phyloP scores from a whole-genome alignment of 2,797 vertebrate species.

The Neomorphus geoffroyi region DNA sequence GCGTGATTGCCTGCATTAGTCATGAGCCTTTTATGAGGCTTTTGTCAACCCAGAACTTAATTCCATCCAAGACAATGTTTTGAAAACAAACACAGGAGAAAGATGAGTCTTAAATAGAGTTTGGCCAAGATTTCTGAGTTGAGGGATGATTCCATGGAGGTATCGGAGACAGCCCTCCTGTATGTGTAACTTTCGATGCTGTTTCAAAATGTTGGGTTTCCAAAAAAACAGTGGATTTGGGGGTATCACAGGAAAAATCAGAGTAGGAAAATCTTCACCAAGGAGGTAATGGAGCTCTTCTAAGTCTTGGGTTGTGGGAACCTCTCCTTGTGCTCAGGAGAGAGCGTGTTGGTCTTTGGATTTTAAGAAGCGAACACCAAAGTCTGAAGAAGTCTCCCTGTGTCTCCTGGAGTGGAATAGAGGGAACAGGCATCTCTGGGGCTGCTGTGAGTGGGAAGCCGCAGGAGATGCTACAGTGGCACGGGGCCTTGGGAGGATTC shows the following conservation, averaged over 20 bases:
- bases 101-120: background rate
- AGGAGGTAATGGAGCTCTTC: background rate
- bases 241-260: too few species aligned
- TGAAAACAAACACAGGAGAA: background rate
- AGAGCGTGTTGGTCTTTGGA: background rate
- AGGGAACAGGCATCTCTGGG: background rate
- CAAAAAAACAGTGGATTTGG: background rate
- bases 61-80: background rate
- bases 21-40: background rate
- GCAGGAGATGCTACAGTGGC: background rate
- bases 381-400: background rate
- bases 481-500: background rate
- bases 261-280: background rate
- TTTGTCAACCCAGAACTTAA: background rate
- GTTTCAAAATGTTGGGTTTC: background rate
- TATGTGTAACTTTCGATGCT: background rate
- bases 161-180: background rate
- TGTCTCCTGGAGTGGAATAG: background rate
- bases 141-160: background rate
- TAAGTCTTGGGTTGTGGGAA: background rate
- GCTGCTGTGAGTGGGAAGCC: background rate
- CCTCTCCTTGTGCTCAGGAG: accelerated
- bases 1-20: background rate
- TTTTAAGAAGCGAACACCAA: background rate
- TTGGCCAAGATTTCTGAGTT: background rate